phyloP scores from a whole-genome alignment of 2,797 vertebrate species.

The Pseudochirops corinnae region DNA sequence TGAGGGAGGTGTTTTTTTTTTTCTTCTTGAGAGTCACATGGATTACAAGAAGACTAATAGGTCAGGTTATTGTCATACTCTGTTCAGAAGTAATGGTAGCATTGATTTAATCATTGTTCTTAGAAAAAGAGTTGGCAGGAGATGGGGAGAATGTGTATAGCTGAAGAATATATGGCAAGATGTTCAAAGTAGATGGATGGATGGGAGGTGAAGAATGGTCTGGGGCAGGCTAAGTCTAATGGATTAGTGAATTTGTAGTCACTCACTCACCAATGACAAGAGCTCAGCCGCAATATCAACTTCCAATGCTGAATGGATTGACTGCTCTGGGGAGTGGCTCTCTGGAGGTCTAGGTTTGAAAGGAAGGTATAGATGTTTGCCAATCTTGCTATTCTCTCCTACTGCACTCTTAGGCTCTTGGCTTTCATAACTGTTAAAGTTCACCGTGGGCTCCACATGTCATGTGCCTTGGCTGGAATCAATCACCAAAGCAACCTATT shows the following conservation, averaged over 20 bases:
- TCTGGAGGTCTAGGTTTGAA: not conserved
- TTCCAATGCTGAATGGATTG: not conserved
- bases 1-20: not conserved
- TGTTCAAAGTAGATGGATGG: not conserved
- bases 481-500: slow-evolving; percentile 72
- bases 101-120: not conserved
- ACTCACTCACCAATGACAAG: not conserved
- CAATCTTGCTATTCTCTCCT: not conserved
- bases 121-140: not conserved
- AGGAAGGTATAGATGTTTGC: not conserved
- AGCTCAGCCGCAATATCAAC: not conserved
- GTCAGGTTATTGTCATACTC: not conserved
- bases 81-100: not conserved
- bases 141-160: not conserved
- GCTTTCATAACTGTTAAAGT: slow-evolving; percentile 35
- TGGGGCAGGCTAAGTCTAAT: not conserved
- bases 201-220: not conserved
- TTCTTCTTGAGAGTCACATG: not conserved
- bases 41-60: not conserved
- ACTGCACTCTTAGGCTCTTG: not conserved
- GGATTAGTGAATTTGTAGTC: not conserved
- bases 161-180: not conserved
- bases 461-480: slow-evolving; percentile 61
- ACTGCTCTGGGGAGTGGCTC: not conserved
- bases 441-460: slow-evolving; percentile 50